Evolutionary conservation across 2,888 invertebrate genomes (phyloP).

Genomic region (Tipula vernalis): DNA sequence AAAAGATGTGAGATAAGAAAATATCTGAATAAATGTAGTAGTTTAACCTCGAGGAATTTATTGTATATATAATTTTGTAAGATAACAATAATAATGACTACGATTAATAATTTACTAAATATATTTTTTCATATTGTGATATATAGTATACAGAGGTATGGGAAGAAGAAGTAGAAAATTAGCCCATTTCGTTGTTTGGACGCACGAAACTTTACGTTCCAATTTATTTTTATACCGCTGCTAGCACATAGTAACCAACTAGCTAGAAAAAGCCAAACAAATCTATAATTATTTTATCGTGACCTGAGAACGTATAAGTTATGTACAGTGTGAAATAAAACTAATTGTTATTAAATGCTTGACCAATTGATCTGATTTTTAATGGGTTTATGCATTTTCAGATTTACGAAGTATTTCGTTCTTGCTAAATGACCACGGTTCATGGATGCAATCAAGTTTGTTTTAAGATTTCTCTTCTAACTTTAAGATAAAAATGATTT

Average conservation of each 20-base stretch:
- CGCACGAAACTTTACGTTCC: background rate
- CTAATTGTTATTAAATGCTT: background rate
- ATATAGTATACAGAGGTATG: background rate
- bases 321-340: background rate
- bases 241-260: background rate
- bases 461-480: too few relatives aligned
- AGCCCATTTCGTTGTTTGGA: background rate
- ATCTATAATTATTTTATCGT: background rate
- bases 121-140: background rate
- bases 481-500: too few relatives aligned
- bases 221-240: background rate
- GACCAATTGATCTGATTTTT: too few relatives aligned
- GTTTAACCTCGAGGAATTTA: background rate
- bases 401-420: too few relatives aligned
- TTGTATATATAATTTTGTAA: background rate
- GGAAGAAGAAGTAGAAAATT: background rate
- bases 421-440: too few relatives aligned
- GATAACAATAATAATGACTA: background rate
- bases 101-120: too few relatives aligned
- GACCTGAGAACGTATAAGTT: background rate
- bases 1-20: background rate
- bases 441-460: too few relatives aligned
- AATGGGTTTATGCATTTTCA: too few relatives aligned
- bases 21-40: background rate
- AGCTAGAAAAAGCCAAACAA: background rate